These are phyloP conservation scores for Periophthalmodon schlosseri DNA, from an alignment of 2,113 vertebrate genomes.

Conservation along the genomic window DNA sequence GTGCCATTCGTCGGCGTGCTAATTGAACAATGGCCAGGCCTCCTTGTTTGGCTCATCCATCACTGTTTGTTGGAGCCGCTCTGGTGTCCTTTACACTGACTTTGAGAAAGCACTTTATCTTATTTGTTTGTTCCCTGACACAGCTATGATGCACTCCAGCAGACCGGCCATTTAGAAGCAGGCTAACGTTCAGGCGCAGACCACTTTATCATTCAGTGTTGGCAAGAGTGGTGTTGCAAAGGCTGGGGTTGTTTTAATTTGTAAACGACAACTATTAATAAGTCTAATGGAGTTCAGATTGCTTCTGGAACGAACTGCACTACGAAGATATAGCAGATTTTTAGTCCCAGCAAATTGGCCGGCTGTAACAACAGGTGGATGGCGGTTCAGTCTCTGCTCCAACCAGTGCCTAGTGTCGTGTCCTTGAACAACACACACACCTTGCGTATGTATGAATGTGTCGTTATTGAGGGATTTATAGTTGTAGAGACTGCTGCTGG, in stretches of 20 bases:
- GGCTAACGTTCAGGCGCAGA: conserved; percentile 62
- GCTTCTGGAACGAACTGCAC: conserved; percentile 25
- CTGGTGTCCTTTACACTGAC: conserved; percentile 75
- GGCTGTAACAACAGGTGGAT: neutral
- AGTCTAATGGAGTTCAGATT: conserved; percentile 67
- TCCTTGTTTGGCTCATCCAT: conserved; percentile 72
- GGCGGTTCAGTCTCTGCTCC: neutral
- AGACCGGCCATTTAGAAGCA: conserved; percentile 68
- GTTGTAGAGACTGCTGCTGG: too few species aligned
- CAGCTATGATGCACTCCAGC: conserved; percentile 70
- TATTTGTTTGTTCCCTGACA: conserved; percentile 79
- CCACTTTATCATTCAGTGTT: conserved; percentile 56
- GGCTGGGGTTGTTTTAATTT: conserved; percentile 56
- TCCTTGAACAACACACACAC: neutral
- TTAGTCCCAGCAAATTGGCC: neutral
- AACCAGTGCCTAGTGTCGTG: neutral
- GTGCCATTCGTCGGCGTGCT: conserved; percentile 72
- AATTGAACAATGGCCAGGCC: conserved; percentile 71
- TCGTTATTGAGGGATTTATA: neutral
- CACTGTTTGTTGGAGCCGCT: conserved; percentile 68
- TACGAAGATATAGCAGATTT: conserved; percentile 20
- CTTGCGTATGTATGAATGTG: neutral
- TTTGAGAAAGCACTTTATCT: conserved; percentile 79
- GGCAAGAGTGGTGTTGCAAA: conserved; percentile 32
- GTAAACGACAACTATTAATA: conserved; percentile 64